Base-by-base conservation (phyloP, 1,140 invertebrate species). In the Drosophila pandora region DNA sequence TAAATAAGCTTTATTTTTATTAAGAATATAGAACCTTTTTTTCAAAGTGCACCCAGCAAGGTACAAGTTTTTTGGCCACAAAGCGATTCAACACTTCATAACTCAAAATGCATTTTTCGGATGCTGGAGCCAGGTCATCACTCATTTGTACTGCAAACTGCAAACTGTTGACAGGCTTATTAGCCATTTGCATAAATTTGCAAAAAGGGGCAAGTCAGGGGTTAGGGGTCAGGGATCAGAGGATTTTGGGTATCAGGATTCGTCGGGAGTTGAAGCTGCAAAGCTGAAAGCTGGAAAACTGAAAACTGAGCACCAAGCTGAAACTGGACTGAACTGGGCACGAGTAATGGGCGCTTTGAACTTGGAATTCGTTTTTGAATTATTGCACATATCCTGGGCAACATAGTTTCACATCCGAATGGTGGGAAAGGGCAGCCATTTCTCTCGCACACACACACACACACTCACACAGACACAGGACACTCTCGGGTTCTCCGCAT, bases 301-400 rank as follows among this genome's bases (percentile, higher is more conserved):
- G 37, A 34, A 56, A 74, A 64, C 61, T 7, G 72, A 61, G 63
- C 50, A 47, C 21, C 45, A 25, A 67, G 39, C 59, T 47, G 56
- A 47, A 47, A 47, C 43, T 21, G 21, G 21, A 23, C 43, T 22
- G 43, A 67, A 67, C 63, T 64, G 63, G 60, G 59, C 63, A 79
- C 79, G 79, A 90, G 81, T 90, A 89, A 90, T 90, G 89, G 89
- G 68, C 76, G 84, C 89, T 90, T 90, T 90, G 89, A 90, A 90
- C 89, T 90, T 90, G 89, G 88, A 89, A 90, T 81, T 90, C 69
- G 65, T 71, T 84, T 90, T 90, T 87, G 89, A 90, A 87, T 90
- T 90, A 90, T 90, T 85, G 73, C 78, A 79, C 79, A 79, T 82
- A 83, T 90, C 75, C 76, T 83, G 79, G 76, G 77, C 80, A 85